Evolutionary conservation across 2,888 invertebrate genomes (phyloP), one percentile per base, ranked within the genome.

Genomic region (Macrophya alboannulata): DNA sequence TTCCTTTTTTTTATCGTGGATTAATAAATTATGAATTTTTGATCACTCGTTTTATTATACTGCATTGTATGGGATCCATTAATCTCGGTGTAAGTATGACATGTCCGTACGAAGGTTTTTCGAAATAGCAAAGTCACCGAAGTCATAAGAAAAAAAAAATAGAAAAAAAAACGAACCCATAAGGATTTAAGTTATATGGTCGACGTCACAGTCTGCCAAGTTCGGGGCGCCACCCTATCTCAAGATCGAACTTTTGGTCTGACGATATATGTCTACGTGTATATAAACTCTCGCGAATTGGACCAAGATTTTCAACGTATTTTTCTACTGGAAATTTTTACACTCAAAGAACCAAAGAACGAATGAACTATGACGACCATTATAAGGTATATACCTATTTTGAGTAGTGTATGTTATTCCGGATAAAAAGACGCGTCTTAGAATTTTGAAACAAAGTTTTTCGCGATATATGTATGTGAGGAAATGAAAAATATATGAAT

Each of bases 181-280:
- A 12, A 21, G 62, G 21, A 62, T 21, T 62, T 25, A 25, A 21
- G 25, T 25, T 4, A 4, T 25, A 10, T 21, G 10, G 1, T 31
- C 31, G 25, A 62, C 62, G 62, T 62, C 62, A 62, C 8, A 10
- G 62, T 62, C 62, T 62, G 62, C 62, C 25, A 25, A 62, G 62
- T 62, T 62, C 4, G 25, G 62, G 25, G 10, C 21, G 21, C 21
- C 59, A 25, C 59, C 10, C 21, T 0, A 2, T 17, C 17, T 15
- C 17, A 0, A 21, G 21, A 59, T 59, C 25, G 10, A 59, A 59
- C 25, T 59, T 59, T 59, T 21, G 59, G 25, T 10, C 21, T 9
- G 59, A 25, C 59, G 2, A 31, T 21, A n/a, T n/a, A n/a, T n/a
- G n/a, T n/a, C n/a, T n/a, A n/a, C n/a, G n/a, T n/a, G 3, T 31